Evolutionary conservation across 2,797 vertebrate species (phyloP).

Genomic region (Acestrorhynchus altus): DNA sequence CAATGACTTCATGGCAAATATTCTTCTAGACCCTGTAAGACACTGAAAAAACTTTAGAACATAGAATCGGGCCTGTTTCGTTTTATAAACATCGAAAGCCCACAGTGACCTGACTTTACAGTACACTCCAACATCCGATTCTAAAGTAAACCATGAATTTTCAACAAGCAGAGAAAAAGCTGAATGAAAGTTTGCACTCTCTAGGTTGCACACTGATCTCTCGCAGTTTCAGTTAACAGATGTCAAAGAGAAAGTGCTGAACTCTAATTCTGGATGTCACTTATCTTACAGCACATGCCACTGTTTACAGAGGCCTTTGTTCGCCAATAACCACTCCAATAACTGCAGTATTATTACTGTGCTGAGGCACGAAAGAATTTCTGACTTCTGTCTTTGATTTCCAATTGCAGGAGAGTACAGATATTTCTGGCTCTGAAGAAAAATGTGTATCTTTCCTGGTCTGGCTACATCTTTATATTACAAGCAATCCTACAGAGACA

Average conservation of each 20-base stretch:
- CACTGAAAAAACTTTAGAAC: too few relatives aligned
- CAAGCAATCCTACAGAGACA: constrained; percentile 36
- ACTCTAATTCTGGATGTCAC: background rate
- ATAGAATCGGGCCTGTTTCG: too few relatives aligned
- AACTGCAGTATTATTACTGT: constrained; percentile 30
- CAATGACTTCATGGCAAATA: too few relatives aligned
- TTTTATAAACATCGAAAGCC: too few relatives aligned
- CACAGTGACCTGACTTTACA: too few relatives aligned
- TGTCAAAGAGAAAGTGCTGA: background rate
- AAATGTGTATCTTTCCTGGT: constrained; percentile 11
- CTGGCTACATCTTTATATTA: constrained; percentile 23
- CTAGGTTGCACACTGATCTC: background rate
- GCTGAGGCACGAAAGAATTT: background rate
- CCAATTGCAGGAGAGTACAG: constrained; percentile 39
- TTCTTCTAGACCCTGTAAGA: too few relatives aligned
- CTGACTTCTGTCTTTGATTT: constrained; percentile 13
- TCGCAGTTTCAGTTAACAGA: background rate
- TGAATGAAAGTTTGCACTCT: background rate
- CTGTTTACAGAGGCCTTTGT: background rate
- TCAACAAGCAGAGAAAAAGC: too few relatives aligned
- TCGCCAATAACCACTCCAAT: constrained; percentile 39
- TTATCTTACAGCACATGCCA: background rate
- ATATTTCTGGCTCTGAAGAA: constrained; percentile 35
- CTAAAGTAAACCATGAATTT: too few relatives aligned
- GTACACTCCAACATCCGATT: too few relatives aligned